Evolutionary conservation across 2,888 invertebrate genomes (phyloP).

Genomic region (Tribolium freemani): DNA sequence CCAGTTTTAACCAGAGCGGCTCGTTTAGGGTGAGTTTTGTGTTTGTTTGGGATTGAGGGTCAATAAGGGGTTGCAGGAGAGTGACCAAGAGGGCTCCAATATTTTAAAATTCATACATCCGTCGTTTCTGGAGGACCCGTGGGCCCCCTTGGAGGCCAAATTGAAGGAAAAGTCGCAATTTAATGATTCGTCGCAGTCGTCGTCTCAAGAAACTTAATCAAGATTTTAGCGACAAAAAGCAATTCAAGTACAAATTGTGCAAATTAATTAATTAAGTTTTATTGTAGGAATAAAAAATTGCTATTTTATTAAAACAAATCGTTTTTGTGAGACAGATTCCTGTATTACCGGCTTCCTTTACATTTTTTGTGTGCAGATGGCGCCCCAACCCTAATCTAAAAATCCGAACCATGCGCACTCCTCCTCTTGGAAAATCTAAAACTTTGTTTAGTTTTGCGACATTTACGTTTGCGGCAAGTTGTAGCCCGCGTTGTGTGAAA

Average conservation of each 20-base stretch:
- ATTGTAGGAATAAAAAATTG: neutral
- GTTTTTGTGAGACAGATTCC: neutral
- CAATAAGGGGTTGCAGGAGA: neutral
- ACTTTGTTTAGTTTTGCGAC: conserved; percentile 49
- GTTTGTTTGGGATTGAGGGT: neutral
- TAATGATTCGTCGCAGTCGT: neutral
- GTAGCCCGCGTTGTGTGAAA: conserved; percentile 25
- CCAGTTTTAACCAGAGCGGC: conserved; percentile 19
- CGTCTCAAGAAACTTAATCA: too few relatives aligned
- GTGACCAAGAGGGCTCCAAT: neutral
- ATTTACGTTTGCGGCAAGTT: conserved; percentile 40
- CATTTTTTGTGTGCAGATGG: neutral
- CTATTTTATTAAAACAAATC: neutral
- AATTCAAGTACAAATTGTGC: conserved; percentile 26
- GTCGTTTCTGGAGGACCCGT: conserved; percentile 59
- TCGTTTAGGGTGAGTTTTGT: conserved; percentile 4
- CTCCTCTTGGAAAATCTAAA: conserved; percentile 16
- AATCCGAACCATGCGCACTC: conserved; percentile 19
- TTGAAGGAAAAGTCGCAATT: conserved; percentile 7
- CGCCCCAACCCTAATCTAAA: neutral
- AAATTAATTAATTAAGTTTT: conserved; percentile 2
- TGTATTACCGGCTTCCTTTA: neutral
- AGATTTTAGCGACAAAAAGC: neutral
- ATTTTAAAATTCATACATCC: conserved; percentile 49
- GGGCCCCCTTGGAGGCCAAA: conserved; percentile 52